These are phyloP conservation scores for Hoplias malabaricus DNA, from an alignment of 2,113 vertebrate genomes.

Conservation along the genomic window DNA sequence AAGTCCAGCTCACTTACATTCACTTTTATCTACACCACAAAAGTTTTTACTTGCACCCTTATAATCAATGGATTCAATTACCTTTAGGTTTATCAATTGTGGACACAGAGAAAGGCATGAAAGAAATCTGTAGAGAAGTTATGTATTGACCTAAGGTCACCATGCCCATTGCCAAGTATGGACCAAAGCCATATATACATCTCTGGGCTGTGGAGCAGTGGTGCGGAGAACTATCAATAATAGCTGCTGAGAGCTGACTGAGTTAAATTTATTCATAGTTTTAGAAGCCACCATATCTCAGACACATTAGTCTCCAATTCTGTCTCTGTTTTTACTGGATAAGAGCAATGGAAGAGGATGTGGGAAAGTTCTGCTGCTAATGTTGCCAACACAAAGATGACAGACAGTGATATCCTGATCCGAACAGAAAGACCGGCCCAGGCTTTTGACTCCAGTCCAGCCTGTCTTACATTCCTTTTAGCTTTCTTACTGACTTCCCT, in stretches of 20 bases:
- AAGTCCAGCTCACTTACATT: not conserved
- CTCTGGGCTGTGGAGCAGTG: no score
- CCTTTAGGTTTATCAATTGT: no score
- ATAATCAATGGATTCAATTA: no score
- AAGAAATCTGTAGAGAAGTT: no score
- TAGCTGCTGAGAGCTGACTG: not conserved
- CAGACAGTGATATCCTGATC: not conserved
- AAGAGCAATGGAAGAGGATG: not conserved
- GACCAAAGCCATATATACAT: no score
- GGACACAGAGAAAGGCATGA: no score
- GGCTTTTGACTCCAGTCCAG: not conserved
- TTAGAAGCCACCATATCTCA: not conserved
- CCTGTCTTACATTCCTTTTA: not conserved
- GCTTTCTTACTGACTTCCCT: not conserved
- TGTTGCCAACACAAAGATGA: conserved; percentile 16
- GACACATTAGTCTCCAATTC: not conserved
- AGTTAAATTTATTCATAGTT: not conserved
- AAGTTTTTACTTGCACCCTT: no score
- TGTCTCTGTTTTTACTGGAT: not conserved
- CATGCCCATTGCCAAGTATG: no score
- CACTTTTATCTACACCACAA: not conserved
- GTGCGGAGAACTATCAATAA: no score
- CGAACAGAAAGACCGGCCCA: not conserved
- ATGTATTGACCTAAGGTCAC: no score
- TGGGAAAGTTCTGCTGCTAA: not conserved